These are phyloP conservation scores for Lycodopsis pacificus DNA, from an alignment of 2,797 vertebrate genomes.

Conservation along the genomic window DNA sequence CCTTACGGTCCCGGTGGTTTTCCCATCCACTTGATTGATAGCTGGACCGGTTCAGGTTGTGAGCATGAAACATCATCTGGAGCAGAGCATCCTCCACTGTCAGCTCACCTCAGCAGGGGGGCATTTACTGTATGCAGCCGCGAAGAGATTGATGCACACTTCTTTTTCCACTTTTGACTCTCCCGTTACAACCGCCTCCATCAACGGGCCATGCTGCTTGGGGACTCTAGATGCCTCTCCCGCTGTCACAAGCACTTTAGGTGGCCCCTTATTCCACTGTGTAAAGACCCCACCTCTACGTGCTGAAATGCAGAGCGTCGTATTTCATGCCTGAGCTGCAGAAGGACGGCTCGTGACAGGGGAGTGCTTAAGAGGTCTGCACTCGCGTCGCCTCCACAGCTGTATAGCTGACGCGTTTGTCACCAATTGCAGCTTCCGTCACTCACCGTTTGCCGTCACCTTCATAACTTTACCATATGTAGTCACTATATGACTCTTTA, in stretches of 20 bases:
- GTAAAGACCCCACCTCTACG: constrained; percentile 48
- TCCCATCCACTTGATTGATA: constrained; percentile 54
- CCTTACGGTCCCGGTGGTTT: constrained; percentile 33
- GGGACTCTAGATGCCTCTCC: constrained; percentile 49
- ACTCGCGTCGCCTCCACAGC: constrained; percentile 13
- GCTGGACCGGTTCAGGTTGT: constrained; percentile 32
- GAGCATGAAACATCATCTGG: constrained; percentile 37
- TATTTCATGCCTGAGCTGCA: constrained; percentile 38
- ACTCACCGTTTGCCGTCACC: constrained; percentile 12
- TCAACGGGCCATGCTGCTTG: constrained; percentile 28
- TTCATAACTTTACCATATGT: constrained; percentile 8
- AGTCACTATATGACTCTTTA: background rate
- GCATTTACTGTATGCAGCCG: constrained; percentile 41
- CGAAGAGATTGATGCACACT: constrained; percentile 46
- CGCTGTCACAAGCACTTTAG: constrained; percentile 62
- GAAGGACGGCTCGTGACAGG: constrained; percentile 32
- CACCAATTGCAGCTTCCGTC: constrained; percentile 10
- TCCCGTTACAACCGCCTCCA: constrained; percentile 30
- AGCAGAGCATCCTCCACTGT: constrained; percentile 44
- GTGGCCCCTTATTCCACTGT: constrained; percentile 38
- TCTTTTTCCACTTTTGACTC: constrained; percentile 43
- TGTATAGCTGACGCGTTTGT: constrained; percentile 41
- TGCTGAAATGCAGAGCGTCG: constrained; percentile 26
- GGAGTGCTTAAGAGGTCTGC: constrained; percentile 31
- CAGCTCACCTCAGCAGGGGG: constrained; percentile 33